A percentile compares a stretch with the other conserved stretches of the same genome.
Conservation (phyloP, 2,797 vertebrate species). For the Sciurus vulgaris region DNA sequence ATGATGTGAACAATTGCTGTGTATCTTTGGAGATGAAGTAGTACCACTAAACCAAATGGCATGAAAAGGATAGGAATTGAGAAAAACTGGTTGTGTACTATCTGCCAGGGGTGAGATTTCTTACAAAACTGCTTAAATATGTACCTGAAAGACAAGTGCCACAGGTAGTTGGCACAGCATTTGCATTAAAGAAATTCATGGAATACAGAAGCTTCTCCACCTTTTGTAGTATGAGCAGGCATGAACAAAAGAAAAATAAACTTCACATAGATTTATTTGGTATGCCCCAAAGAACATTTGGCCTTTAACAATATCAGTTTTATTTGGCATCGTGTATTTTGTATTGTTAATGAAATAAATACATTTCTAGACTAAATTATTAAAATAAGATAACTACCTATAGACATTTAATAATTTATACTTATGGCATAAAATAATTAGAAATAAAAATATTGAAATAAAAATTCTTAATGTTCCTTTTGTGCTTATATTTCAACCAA, state of each 20-base stretch:
- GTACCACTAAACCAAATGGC: not conserved
- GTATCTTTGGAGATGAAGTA: not conserved
- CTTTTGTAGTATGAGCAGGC: not conserved
- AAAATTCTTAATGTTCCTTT: constrained; percentile 1
- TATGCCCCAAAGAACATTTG: not conserved
- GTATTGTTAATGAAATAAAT: not conserved
- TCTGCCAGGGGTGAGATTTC: not conserved
- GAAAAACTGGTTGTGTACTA: not conserved
- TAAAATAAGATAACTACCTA: not conserved
- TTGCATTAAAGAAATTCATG: constrained; percentile 5
- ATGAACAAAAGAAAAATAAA: constrained; percentile 41
- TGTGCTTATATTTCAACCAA: not conserved
- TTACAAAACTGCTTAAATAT: constrained; percentile 37
- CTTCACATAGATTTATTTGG: not conserved
- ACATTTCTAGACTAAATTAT: not conserved
- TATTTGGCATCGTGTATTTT: not conserved
- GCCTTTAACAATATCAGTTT: constrained; percentile 20
- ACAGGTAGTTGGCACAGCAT: not conserved
- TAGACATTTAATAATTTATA: not conserved
- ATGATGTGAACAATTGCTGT: not conserved
- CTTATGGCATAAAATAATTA: not conserved
- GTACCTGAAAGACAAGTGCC: constrained; percentile 56
- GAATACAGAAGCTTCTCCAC: not conserved
- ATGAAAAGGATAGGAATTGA: constrained; percentile 3
- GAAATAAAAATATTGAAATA: not conserved